A percentile compares a stretch with the other conserved stretches of the same genome.
phyloP scores from a whole-genome alignment of 1,140 invertebrate species.

The Anastrepha ludens region DNA sequence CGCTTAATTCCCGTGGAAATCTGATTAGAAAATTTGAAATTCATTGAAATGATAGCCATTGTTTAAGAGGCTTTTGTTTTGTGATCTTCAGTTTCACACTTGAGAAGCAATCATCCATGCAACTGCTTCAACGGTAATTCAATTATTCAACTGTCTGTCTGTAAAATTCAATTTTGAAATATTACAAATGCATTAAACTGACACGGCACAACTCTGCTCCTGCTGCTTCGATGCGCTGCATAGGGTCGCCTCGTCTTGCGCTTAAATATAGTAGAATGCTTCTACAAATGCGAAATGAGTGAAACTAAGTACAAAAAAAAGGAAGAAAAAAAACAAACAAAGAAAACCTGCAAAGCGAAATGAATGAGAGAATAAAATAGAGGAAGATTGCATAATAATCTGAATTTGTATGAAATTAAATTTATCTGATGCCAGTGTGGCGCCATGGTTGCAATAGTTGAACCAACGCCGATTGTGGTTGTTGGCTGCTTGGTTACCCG shows the following conservation, averaged over 20 bases:
- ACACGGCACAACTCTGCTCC: not conserved
- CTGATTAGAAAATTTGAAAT: too few species aligned
- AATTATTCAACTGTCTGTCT: constrained; percentile 51
- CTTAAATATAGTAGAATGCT: not conserved
- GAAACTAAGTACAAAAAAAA: constrained; percentile 4
- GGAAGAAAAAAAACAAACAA: not conserved
- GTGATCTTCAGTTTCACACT: not conserved
- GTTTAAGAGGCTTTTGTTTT: not conserved
- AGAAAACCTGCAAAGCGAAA: not conserved
- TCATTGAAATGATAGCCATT: not conserved
- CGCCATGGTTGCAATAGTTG: not conserved
- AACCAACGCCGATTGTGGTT: not conserved
- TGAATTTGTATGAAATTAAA: constrained; percentile 52
- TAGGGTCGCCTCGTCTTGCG: not conserved
- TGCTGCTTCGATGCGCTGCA: not conserved
- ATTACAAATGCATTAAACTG: constrained; percentile 47
- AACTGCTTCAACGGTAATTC: constrained; percentile 16
- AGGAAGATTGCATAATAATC: constrained; percentile 47
- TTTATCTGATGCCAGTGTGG: constrained; percentile 21
- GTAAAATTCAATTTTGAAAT: constrained; percentile 46
- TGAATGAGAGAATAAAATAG: not conserved
- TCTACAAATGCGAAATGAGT: constrained; percentile 16
- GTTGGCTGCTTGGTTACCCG: not conserved
- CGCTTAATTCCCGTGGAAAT: too few species aligned
- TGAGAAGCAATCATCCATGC: not conserved